Conservation (phyloP, 1,140 invertebrate species). For the Zaprionus ornatus region DNA sequence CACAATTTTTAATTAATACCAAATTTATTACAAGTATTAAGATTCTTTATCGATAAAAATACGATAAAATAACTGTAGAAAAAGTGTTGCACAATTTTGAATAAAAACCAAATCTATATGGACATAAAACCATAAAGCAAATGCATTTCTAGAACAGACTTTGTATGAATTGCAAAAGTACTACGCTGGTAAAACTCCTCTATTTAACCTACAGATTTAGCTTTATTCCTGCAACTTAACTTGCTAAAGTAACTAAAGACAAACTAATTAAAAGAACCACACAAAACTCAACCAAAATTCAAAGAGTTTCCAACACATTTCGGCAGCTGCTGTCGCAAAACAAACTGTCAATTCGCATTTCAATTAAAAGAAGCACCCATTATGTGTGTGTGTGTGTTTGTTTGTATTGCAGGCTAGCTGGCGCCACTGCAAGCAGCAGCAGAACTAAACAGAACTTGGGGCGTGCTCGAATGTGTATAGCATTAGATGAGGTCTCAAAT, state of each 20-base stretch:
- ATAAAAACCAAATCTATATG: not conserved
- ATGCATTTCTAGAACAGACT: not conserved
- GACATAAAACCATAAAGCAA: not conserved
- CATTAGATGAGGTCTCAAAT: conserved; percentile 41
- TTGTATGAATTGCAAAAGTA: no score
- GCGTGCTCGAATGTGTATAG: conserved; percentile 7
- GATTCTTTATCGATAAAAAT: no score
- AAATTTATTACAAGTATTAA: no score
- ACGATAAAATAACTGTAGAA: no score
- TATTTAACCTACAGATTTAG: not conserved
- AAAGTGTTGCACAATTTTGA: no score
- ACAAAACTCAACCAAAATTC: not conserved
- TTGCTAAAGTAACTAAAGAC: not conserved
- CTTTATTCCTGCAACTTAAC: not conserved
- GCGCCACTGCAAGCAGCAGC: conserved; percentile 33
- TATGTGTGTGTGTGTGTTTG: not conserved
- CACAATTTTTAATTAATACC: no score
- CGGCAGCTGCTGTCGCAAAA: not conserved
- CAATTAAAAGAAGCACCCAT: conserved; percentile 5
- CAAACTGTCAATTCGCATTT: not conserved
- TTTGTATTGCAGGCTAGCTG: conserved; percentile 20
- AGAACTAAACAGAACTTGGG: conserved; percentile 11
- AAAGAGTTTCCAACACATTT: not conserved
- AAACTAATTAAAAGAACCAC: not conserved
- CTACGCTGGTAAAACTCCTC: not conserved